Percentiles rank a stretch among this genome's conserved stretches.
These are phyloP conservation scores for Oplegnathus fasciatus DNA, from an alignment of 2,113 vertebrate genomes.

Conservation along the genomic window DNA sequence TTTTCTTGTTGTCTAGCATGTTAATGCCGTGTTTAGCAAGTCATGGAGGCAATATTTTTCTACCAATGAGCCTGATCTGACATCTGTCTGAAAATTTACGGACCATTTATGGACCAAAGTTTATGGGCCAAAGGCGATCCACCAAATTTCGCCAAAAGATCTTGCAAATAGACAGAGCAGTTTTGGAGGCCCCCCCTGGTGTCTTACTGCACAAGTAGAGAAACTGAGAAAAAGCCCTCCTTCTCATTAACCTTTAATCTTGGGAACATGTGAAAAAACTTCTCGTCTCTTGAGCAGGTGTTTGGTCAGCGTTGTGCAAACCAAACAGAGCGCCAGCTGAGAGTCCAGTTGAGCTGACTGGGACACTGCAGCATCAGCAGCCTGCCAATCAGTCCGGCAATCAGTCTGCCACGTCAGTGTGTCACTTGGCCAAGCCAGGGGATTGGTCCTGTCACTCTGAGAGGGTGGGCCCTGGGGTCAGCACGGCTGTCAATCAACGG, in stretches of 20 bases:
- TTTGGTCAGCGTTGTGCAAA: slow-evolving; percentile 23
- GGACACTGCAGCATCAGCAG: slow-evolving; percentile 57
- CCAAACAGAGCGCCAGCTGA: not conserved
- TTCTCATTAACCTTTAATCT: slow-evolving; percentile 25
- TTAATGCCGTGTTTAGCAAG: no score
- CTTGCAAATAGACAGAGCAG: not conserved
- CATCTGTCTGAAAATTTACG: no score
- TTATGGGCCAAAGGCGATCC: no score
- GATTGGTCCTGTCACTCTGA: slow-evolving; percentile 64
- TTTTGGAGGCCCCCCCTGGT: not conserved
- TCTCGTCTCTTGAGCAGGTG: not conserved
- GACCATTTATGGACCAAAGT: no score
- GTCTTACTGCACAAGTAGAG: not conserved
- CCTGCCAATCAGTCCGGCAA: slow-evolving; percentile 47
- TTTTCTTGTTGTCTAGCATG: not conserved
- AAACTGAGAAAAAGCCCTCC: not conserved
- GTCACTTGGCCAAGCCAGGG: slow-evolving; percentile 55
- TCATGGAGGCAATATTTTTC: not conserved
- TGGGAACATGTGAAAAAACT: not conserved
- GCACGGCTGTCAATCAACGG: slow-evolving; percentile 62
- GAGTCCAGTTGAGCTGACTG: slow-evolving; percentile 3
- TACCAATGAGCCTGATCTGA: no score
- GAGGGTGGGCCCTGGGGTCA: slow-evolving; percentile 61
- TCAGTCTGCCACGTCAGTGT: slow-evolving; percentile 49
- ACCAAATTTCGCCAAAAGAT: not conserved